Percentiles rank a stretch among this genome's conserved stretches.
Conservation (phyloP, 2,113 vertebrate genomes). For the Sylvicapra grimmia region DNA sequence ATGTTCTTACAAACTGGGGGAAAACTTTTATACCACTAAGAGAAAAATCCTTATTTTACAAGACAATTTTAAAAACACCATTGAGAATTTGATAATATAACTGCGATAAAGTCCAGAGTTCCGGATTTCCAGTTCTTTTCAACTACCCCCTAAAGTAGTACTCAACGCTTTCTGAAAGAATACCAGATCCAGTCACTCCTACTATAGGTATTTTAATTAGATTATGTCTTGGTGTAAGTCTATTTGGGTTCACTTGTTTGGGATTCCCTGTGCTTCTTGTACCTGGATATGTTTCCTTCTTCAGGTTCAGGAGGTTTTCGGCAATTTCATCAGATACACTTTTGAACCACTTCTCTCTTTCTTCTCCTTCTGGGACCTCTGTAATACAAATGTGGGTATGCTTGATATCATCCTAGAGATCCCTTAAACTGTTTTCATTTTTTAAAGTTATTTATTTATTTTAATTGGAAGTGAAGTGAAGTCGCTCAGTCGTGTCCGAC, state of each 20-base stretch:
- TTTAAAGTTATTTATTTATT: not conserved
- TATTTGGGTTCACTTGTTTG: not conserved
- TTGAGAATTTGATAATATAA: not conserved
- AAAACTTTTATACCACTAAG: conserved; percentile 21
- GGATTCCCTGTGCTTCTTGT: not conserved
- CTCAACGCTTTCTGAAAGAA: not conserved
- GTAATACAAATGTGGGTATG: not conserved
- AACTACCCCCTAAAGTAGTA: not conserved
- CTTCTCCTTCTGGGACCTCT: not conserved
- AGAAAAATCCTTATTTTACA: conserved; percentile 38
- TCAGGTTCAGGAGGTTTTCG: not conserved
- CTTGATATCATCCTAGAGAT: not conserved
- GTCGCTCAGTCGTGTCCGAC: no score
- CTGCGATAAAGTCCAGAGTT: not conserved
- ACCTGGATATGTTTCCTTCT: not conserved
- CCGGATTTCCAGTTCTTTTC: not conserved
- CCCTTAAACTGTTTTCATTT: not conserved
- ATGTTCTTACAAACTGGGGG: conserved; percentile 29
- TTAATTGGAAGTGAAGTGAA: not conserved
- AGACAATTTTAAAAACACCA: conserved; percentile 30
- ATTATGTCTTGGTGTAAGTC: not conserved
- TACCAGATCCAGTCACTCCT: not conserved
- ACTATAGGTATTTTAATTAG: not conserved
- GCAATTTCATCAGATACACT: not conserved
- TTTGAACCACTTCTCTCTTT: not conserved